Base-by-base conservation (phyloP, 64 coral and sea anemone genomes). In the Hydrozoanthus tunicans region DNA sequence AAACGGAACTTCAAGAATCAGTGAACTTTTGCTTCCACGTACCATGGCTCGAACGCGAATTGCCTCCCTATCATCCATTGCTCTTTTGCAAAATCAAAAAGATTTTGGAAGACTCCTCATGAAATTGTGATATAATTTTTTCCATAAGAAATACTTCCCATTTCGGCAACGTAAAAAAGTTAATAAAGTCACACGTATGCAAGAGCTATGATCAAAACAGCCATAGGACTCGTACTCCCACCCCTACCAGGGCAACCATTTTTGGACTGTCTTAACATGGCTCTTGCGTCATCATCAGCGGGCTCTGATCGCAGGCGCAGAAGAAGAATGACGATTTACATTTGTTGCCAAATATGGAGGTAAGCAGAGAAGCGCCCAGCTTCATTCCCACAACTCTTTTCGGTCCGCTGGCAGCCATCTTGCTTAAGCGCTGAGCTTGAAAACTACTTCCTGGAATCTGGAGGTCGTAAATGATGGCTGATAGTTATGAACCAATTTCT, bases 401-500 rank as follows among this genome's bases (percentile, higher is more conserved):
- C 52, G 82, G 51, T 78, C 82, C 68, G 76, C 60, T 64, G 17
- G 95, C 89, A 82, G 92, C 95, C 95, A 97, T 97, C 92, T 97
- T 97, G 81, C 23, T 89, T 79, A 82, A 82, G 54, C 23, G 15
- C 68, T 81, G 51, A 58, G 15, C 32, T 62, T 88, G 24, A 76
- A 55, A 92, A 51, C 64, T 89, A 62, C 68, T 59, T 93, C 85
- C 64, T 89, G 79, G 89, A 72, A 81, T 94, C 81, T 91, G 79
- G 83, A 83, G 77, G 81, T 92, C 83, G 76, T 89, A 62, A 92
- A 85, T 54, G 79, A 99, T 99, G 97, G 85, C 94, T 73, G 97
- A 95, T 94, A 93, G 93, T 80, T 94, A 99, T 57, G 94, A 93
- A 54, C 94, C 92, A 60, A 96, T 99, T 89, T 94, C 97, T 78